Percentiles rank a stretch among this genome's conserved stretches.
These are phyloP conservation scores for Sitophilus oryzae DNA, from an alignment of 1,140 invertebrate species.

Conservation along the genomic window DNA sequence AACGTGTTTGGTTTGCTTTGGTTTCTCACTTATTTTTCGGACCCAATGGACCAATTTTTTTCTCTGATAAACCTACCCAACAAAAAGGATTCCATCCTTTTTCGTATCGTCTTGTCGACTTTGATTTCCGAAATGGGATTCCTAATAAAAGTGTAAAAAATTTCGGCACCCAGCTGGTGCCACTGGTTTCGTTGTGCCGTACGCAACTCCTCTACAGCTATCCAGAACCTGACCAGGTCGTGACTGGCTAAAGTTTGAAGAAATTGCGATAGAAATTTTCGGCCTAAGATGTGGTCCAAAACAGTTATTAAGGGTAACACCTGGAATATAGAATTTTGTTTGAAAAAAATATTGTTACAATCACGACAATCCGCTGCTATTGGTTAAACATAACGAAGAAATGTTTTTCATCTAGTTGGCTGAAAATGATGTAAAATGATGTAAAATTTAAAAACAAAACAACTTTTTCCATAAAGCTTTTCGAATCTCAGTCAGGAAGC, in stretches of 20 bases:
- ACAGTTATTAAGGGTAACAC: constrained; percentile 60
- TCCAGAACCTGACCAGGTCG: constrained; percentile 78
- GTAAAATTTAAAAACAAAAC: no score
- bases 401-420: no score
- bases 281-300: constrained; percentile 63
- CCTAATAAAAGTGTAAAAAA: constrained; percentile 82
- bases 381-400: no score
- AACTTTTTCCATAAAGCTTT: no score
- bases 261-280: constrained; percentile 71
- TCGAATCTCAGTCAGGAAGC: no score
- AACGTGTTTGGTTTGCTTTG: neutral
- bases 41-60: neutral
- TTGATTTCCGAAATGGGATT: constrained; percentile 72
- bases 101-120: constrained; percentile 67
- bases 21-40: neutral
- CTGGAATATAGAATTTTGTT: no score
- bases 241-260: constrained; percentile 75
- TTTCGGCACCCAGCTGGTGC: constrained; percentile 84
- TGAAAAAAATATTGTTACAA: no score
- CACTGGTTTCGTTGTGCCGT: constrained; percentile 64
- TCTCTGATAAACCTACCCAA: constrained; percentile 39
- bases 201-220: constrained; percentile 79
- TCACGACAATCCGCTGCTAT: no score
- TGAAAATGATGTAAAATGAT: no score
- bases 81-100: constrained; percentile 82